phyloP scores from a whole-genome alignment of 2,888 invertebrate genomes.

The Flabesymbios commensalis region DNA sequence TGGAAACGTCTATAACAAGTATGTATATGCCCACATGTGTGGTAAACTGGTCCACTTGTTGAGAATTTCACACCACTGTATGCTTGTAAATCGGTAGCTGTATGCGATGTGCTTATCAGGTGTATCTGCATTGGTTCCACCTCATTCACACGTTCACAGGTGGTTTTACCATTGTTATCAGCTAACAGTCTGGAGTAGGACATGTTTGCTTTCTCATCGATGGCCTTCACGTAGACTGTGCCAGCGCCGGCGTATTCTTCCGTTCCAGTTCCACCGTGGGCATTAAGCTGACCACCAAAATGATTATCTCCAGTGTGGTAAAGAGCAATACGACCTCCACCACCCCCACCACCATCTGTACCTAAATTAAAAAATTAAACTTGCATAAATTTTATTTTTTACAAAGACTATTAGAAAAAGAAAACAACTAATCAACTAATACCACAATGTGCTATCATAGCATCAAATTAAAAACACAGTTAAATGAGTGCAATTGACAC shows the following conservation, averaged over 20 bases:
- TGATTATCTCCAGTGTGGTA: slow-evolving; percentile 41
- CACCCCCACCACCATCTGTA: slow-evolving; percentile 43
- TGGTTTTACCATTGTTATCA: slow-evolving; percentile 37
- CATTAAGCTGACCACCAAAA: slow-evolving; percentile 39
- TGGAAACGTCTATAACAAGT: no score
- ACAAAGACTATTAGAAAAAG: no score
- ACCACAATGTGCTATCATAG: no score
- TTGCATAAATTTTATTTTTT: no score
- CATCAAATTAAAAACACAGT: no score
- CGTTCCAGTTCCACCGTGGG: slow-evolving; percentile 39
- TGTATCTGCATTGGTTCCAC: slow-evolving; percentile 29
- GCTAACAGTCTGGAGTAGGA: slow-evolving; percentile 4
- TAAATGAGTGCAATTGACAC: no score
- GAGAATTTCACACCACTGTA: background rate
- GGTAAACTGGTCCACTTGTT: no score
- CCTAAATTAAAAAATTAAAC: slow-evolving; percentile 28
- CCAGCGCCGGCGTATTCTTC: slow-evolving; percentile 42
- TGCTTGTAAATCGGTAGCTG: background rate
- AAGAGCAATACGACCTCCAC: slow-evolving; percentile 45
- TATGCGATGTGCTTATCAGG: background rate
- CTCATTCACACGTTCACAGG: slow-evolving; percentile 35
- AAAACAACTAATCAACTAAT: no score
- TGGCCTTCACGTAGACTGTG: slow-evolving; percentile 35
- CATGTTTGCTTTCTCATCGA: background rate
- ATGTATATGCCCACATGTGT: no score